These are phyloP conservation scores for Zaprionus davidi DNA, from an alignment of 1,140 invertebrate genomes.

Conservation along the genomic window DNA sequence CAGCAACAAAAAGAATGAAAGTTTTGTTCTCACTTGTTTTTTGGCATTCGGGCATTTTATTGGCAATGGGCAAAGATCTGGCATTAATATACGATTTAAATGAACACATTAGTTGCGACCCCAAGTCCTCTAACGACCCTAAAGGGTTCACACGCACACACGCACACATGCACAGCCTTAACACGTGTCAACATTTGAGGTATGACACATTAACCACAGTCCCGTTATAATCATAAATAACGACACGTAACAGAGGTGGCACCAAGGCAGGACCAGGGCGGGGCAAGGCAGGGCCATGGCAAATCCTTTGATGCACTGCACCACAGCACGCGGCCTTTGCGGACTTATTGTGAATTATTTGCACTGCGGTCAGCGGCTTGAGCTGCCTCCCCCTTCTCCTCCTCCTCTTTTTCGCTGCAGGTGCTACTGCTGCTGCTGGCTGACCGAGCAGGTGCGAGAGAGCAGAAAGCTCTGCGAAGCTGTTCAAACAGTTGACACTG, in stretches of 20 bases:
- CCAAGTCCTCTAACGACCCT: slow-evolving; percentile 70
- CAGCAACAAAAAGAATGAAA: slow-evolving; percentile 5
- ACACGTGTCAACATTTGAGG: slow-evolving; percentile 47
- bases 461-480: slow-evolving; percentile 3
- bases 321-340: slow-evolving; percentile 6
- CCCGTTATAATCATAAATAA: slow-evolving; percentile 74
- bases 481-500: slow-evolving; percentile 59
- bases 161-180: neutral
- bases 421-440: too few relatives aligned
- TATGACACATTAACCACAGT: slow-evolving; percentile 39
- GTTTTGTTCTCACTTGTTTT: slow-evolving; percentile 46
- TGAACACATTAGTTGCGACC: slow-evolving; percentile 69
- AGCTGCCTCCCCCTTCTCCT: slow-evolving; percentile 4
- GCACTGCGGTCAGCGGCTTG: slow-evolving; percentile 54
- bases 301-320: slow-evolving; percentile 63
- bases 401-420: too few relatives aligned
- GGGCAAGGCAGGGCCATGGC: too few relatives aligned
- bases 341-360: slow-evolving; percentile 77
- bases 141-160: slow-evolving; percentile 55
- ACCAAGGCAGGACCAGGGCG: neutral
- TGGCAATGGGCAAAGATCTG: slow-evolving; percentile 52
- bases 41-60: slow-evolving; percentile 46
- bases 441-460: slow-evolving; percentile 23
- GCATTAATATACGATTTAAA: slow-evolving; percentile 78
- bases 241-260: slow-evolving; percentile 43